phyloP scores from a whole-genome alignment of 23 tunicate species.

The Clavelina lepadiformis region DNA sequence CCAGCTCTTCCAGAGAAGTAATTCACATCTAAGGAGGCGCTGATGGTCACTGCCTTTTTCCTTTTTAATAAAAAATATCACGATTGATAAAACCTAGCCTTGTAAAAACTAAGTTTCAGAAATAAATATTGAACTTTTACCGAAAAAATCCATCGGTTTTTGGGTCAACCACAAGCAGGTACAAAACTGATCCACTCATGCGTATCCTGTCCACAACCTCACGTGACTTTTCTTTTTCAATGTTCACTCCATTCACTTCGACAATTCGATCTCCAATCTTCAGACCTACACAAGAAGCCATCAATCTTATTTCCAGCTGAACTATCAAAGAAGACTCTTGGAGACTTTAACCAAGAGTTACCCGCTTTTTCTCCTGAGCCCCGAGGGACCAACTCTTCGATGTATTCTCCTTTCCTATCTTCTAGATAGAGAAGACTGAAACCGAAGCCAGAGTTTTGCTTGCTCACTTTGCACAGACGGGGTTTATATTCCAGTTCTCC shows the following conservation, averaged over 20 bases:
- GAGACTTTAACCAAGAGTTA: conserved; percentile 6
- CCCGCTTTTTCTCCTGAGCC: conserved; percentile 82
- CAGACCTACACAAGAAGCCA: conserved; percentile 36
- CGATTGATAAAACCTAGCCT: not conserved
- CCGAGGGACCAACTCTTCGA: conserved; percentile 73
- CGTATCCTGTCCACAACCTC: conserved; percentile 89
- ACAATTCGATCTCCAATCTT: conserved; percentile 94
- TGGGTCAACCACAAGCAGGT: conserved; percentile 88
- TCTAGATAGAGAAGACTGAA: conserved; percentile 91
- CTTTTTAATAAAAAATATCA: conserved; percentile 21
- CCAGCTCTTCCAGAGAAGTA: conserved; percentile 32
- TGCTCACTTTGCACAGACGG: conserved; percentile 59
- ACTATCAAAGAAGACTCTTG: not conserved
- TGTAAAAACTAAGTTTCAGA: not conserved
- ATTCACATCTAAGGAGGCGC: conserved; percentile 70
- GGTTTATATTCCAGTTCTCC: conserved; percentile 64
- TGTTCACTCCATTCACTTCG: conserved; percentile 85
- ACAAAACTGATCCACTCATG: conserved; percentile 57
- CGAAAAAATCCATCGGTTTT: conserved; percentile 95
- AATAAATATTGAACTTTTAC: conserved; percentile 10
- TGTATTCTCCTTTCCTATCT: conserved; percentile 96
- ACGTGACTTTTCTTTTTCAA: conserved; percentile 76
- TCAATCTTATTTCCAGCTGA: not conserved
- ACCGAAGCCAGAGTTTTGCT: conserved; percentile 71
- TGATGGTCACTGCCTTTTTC: conserved; percentile 86